These are phyloP conservation scores for Tauraco erythrolophus DNA, from an alignment of 2,113 vertebrate species.

Conservation along the genomic window DNA sequence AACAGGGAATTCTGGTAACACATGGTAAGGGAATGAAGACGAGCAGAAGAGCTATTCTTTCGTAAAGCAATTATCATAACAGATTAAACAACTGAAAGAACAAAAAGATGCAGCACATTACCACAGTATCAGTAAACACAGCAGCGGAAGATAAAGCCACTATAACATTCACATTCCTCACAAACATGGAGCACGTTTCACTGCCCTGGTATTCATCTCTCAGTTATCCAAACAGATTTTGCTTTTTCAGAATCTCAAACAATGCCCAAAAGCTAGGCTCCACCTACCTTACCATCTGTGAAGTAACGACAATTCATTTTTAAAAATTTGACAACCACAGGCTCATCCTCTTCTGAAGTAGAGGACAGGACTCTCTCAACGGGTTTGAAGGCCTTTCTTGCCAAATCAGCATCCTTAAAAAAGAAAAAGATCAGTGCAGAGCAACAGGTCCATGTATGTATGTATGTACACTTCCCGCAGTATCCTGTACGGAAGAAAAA, in stretches of 20 bases:
- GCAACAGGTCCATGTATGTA: not conserved
- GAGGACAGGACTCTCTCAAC: slow-evolving; percentile 89
- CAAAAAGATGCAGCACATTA: not conserved
- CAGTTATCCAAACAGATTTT: not conserved
- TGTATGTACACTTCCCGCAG: not conserved
- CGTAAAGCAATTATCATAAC: not conserved
- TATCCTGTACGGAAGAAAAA: not conserved
- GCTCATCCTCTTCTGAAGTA: slow-evolving; percentile 90
- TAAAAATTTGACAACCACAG: slow-evolving; percentile 91
- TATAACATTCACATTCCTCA: not conserved
- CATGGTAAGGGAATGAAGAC: not conserved
- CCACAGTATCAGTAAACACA: not conserved
- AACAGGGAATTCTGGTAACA: not conserved
- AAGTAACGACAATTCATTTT: slow-evolving; percentile 99
- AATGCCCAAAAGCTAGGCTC: not conserved
- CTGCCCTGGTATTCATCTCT: not conserved
- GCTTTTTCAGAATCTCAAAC: not conserved
- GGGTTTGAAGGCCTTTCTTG: slow-evolving; percentile 81
- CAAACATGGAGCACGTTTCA: not conserved
- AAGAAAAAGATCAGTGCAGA: slow-evolving; percentile 14
- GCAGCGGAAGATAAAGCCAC: not conserved
- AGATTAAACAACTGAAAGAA: not conserved
- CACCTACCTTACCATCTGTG: slow-evolving; percentile 94
- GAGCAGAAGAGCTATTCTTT: not conserved
- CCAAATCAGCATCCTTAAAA: slow-evolving; percentile 83